A percentile compares a stretch with the other conserved stretches of the same genome.
Conservation (phyloP, 2,888 invertebrate genomes). For the Ptilodon capucinus region DNA sequence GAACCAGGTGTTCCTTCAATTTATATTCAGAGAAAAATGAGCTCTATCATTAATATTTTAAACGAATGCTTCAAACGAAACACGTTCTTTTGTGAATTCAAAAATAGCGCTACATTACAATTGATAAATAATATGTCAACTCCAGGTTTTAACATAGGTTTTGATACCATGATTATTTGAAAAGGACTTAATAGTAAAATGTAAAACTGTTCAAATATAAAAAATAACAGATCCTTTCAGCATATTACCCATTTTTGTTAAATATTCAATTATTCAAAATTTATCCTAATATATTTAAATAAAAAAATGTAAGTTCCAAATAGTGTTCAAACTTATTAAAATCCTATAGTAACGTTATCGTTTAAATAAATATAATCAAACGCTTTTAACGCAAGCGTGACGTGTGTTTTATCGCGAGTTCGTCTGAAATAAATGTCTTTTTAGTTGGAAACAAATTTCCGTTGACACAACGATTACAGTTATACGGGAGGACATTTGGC, state of each 20-base stretch:
- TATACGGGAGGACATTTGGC: neutral
- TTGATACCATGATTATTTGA: no score
- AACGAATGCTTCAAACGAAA: neutral
- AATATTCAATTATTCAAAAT: no score
- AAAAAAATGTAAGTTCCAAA: no score
- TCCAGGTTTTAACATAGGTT: no score
- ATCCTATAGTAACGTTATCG: no score
- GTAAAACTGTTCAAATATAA: no score
- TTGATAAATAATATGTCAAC: neutral
- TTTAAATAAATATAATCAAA: no score
- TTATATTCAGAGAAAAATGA: neutral
- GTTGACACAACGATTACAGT: neutral
- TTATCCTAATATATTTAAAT: no score
- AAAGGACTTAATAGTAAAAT: no score
- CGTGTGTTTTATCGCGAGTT: constrained; percentile 39
- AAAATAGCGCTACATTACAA: neutral
- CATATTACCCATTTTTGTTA: no score
- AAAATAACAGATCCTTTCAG: no score
- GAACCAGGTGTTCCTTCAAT: neutral
- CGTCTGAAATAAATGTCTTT: constrained; percentile 46
- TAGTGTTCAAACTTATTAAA: no score
- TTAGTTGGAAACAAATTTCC: constrained; percentile 38
- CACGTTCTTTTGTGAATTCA: neutral
- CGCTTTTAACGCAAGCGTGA: constrained; percentile 13
- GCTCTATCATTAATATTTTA: neutral